Evolutionary conservation across 2,888 invertebrate genomes (phyloP).

Genomic region (Portevinia maculata): DNA sequence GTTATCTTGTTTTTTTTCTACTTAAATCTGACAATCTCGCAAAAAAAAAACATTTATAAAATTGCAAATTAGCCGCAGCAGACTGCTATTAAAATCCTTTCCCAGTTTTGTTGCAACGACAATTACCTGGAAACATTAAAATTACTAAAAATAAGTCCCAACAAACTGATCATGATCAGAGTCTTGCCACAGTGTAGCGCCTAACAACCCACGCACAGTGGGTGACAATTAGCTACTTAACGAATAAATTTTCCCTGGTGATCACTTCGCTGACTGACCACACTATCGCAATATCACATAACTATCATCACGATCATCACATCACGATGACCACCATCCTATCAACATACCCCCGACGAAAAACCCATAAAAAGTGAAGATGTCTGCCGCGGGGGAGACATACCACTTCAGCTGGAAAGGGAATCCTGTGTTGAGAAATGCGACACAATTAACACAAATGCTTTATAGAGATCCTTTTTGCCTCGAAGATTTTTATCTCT

Average conservation of each 20-base stretch:
- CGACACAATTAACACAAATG: conserved; percentile 76
- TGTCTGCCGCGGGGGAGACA: conserved; percentile 10
- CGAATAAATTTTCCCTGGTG: conserved; percentile 37
- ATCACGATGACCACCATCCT: conserved; percentile 51
- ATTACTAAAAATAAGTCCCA: conserved; percentile 6
- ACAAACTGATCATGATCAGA: conserved; percentile 13
- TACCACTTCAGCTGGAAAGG: background rate
- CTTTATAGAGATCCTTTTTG: conserved; percentile 75
- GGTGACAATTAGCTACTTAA: conserved; percentile 76
- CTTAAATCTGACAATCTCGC: background rate
- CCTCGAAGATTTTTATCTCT: conserved; percentile 64
- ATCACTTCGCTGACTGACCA: conserved; percentile 54
- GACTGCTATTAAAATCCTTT: conserved; percentile 6
- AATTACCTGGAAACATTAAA: conserved; percentile 43
- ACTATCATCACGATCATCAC: conserved; percentile 71
- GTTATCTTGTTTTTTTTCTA: too few species aligned
- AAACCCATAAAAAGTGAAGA: conserved; percentile 69
- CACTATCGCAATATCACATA: conserved; percentile 60
- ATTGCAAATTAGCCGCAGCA: conserved; percentile 6
- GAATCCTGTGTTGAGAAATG: conserved; percentile 72
- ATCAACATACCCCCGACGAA: conserved; percentile 54
- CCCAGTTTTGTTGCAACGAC: conserved; percentile 2
- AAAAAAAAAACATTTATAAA: background rate
- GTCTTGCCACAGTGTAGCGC: background rate
- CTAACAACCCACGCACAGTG: conserved; percentile 75